A percentile compares a stretch with the other conserved stretches of the same genome.
These are phyloP conservation scores for Bostrychus sinensis DNA, from an alignment of 2,113 vertebrate genomes.

Conservation along the genomic window DNA sequence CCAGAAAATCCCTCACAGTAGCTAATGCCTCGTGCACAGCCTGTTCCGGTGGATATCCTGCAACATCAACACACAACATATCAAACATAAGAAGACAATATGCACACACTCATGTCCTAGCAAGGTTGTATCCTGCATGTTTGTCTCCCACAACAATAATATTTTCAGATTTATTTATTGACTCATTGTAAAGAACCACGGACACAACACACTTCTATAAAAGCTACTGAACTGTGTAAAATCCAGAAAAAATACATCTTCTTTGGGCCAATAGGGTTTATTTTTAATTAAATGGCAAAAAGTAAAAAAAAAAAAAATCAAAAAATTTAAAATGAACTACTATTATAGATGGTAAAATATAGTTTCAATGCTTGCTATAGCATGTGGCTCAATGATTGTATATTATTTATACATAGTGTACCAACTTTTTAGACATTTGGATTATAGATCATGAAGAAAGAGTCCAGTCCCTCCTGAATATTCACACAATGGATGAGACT, in stretches of 20 bases:
- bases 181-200: conserved; percentile 10
- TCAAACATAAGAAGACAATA: conserved; percentile 42
- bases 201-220: conserved; percentile 53
- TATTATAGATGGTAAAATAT: no score
- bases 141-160: conserved; percentile 26
- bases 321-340: no score
- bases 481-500: conserved; percentile 16
- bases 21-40: conserved; percentile 78
- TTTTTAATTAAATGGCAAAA: no score
- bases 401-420: no score
- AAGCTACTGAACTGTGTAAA: no score
- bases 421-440: no score
- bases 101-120: conserved; percentile 43
- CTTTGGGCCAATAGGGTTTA: no score
- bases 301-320: no score
- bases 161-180: conserved; percentile 10
- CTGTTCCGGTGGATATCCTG: conserved; percentile 80
- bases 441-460: conserved; percentile 42
- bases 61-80: conserved; percentile 47
- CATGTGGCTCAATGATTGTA: no score
- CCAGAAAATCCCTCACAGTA: conserved; percentile 80
- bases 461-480: conserved; percentile 10
- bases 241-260: no score
- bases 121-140: conserved; percentile 2
- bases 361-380: no score